Conservation (phyloP, 2,888 invertebrate genomes). For the Caenorhabditis becei region DNA sequence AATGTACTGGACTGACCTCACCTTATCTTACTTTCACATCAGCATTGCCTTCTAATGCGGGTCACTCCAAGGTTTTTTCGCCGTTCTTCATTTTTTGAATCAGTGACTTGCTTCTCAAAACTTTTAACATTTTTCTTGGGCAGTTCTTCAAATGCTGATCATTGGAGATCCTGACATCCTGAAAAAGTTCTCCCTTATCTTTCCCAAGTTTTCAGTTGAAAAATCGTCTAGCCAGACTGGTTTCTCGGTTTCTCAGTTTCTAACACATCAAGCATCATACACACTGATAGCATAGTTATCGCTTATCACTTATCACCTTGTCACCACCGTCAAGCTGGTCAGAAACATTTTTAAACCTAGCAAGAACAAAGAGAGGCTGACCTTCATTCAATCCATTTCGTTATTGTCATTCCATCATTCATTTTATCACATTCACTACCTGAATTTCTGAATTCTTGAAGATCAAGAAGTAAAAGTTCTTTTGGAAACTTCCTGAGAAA, state of each 20-base stretch:
- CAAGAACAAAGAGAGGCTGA: conserved; percentile 34
- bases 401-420: neutral
- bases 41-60: conserved; percentile 31
- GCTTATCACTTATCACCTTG: conserved; percentile 9
- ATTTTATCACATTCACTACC: conserved; percentile 3
- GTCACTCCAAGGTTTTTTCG: conserved; percentile 24
- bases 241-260: conserved; percentile 11
- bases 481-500: too few relatives aligned
- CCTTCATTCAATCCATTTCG: conserved; percentile 22
- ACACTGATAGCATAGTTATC: conserved; percentile 46
- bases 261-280: conserved; percentile 23
- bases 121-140: too few relatives aligned
- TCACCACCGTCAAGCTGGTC: conserved; percentile 28
- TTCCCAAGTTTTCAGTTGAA: neutral
- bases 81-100: neutral
- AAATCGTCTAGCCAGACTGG: conserved; percentile 1
- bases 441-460: conserved; percentile 1
- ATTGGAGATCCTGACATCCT: too few relatives aligned
- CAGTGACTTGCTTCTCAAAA: too few relatives aligned
- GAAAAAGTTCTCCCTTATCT: too few relatives aligned
- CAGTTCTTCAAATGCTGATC: too few relatives aligned
- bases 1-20: conserved; percentile 31
- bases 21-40: conserved; percentile 41
- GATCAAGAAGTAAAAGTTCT: too few relatives aligned
- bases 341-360: conserved; percentile 18